A percentile compares a stretch with the other conserved stretches of the same genome.
Conservation (phyloP, 2,888 invertebrate genomes). For the Helobdella robusta region DNA sequence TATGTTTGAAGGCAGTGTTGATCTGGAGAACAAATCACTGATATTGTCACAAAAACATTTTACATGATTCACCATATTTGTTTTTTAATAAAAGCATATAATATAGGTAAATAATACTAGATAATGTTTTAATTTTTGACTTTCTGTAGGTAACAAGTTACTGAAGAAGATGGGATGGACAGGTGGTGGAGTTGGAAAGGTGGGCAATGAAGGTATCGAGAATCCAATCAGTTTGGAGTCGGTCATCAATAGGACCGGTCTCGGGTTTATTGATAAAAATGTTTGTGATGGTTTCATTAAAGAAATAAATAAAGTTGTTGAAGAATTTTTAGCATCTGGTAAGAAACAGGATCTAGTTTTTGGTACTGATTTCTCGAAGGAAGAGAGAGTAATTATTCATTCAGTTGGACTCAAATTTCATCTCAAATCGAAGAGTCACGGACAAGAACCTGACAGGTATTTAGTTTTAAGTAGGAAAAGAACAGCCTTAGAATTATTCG, state of each 20-base stretch:
- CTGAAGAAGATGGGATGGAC: constrained; percentile 65
- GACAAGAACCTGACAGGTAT: constrained; percentile 51
- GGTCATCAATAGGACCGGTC: constrained; percentile 43
- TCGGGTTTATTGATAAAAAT: constrained; percentile 39
- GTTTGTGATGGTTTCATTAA: constrained; percentile 38
- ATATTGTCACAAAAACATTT: too few relatives aligned
- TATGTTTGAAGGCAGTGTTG: too few relatives aligned
- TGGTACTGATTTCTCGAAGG: constrained; percentile 48
- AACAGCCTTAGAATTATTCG: constrained; percentile 50
- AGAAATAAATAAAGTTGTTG: constrained; percentile 41
- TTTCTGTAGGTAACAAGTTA: constrained; percentile 50
- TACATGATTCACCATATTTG: too few relatives aligned
- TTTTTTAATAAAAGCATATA: neutral
- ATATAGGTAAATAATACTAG: neutral
- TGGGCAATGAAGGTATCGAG: constrained; percentile 57
- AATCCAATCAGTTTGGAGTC: constrained; percentile 54
- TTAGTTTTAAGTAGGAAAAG: constrained; percentile 54
- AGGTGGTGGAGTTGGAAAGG: constrained; percentile 62
- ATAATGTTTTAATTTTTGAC: too few relatives aligned
- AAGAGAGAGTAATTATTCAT: constrained; percentile 51
- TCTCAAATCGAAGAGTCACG: constrained; percentile 54
- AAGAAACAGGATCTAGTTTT: constrained; percentile 49
- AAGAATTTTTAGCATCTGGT: constrained; percentile 43
- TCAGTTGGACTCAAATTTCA: constrained; percentile 46
- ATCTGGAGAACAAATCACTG: too few relatives aligned